phyloP scores from a whole-genome alignment of 2,113 vertebrate species.

The Vulpes ferrilata region DNA sequence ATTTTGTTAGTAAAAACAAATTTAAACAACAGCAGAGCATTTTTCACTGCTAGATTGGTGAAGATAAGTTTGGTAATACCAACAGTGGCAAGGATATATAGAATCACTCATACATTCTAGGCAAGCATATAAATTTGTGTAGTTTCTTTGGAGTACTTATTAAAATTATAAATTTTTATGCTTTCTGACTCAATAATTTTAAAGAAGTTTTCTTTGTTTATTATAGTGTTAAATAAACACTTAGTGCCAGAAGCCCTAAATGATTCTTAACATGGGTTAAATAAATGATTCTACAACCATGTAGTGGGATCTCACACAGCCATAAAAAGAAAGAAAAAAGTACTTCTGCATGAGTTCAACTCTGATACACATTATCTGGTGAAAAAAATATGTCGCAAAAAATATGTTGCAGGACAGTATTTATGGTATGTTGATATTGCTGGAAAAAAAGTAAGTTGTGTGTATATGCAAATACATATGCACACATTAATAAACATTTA shows the following conservation, averaged over 20 bases:
- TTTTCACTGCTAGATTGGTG: background rate
- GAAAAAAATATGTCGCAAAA: background rate
- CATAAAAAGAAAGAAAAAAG: background rate
- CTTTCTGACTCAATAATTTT: constrained; percentile 20
- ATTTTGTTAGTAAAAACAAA: background rate
- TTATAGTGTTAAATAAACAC: background rate
- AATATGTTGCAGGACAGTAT: background rate
- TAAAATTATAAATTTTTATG: constrained; percentile 41
- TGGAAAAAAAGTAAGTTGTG: background rate
- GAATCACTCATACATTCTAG: background rate
- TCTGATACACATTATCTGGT: background rate
- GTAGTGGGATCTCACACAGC: background rate
- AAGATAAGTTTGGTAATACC: background rate
- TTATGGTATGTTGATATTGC: background rate
- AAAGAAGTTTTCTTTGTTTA: constrained; percentile 14
- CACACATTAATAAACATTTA: background rate
- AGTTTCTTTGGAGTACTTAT: constrained; percentile 21
- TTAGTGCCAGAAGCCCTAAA: constrained; percentile 2
- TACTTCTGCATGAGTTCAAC: background rate
- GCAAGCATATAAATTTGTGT: background rate
- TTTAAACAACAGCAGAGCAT: constrained; percentile 10
- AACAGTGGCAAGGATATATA: background rate
- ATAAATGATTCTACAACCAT: background rate
- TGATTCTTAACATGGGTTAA: background rate
- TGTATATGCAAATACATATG: background rate